These are phyloP conservation scores for Eptesicus fuscus DNA, from an alignment of 2,113 vertebrate species.

Conservation along the genomic window DNA sequence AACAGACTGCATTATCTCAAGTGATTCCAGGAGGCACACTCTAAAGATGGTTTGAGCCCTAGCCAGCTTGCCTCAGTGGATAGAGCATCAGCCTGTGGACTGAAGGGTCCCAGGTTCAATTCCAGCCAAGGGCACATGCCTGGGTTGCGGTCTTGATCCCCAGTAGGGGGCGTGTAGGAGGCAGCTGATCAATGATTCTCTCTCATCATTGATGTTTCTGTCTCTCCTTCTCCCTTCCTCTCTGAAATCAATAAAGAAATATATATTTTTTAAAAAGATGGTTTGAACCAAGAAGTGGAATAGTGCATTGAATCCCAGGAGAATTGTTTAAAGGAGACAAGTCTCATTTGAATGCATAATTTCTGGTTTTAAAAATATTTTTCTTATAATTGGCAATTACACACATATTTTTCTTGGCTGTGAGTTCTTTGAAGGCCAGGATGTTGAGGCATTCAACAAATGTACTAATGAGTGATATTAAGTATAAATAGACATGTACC, in stretches of 20 bases:
- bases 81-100: no score
- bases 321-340: neutral
- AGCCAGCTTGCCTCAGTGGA: no score
- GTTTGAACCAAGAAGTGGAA: neutral
- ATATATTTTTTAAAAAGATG: neutral
- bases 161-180: no score
- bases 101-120: no score
- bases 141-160: no score
- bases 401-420: neutral
- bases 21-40: neutral
- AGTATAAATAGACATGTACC: neutral
- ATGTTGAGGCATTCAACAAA: neutral
- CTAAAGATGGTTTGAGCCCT: conserved; percentile 9
- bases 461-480: neutral
- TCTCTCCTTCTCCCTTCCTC: no score
- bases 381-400: conserved; percentile 23
- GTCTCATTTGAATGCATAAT: conserved; percentile 24
- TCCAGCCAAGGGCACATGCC: no score
- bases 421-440: neutral
- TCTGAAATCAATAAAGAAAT: no score
- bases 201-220: no score
- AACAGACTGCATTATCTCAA: neutral
- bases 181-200: no score
- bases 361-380: conserved; percentile 48
- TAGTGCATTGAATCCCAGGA: neutral